phyloP scores from a whole-genome alignment of 2,797 vertebrate genomes.

The Tenualosa ilisha region DNA sequence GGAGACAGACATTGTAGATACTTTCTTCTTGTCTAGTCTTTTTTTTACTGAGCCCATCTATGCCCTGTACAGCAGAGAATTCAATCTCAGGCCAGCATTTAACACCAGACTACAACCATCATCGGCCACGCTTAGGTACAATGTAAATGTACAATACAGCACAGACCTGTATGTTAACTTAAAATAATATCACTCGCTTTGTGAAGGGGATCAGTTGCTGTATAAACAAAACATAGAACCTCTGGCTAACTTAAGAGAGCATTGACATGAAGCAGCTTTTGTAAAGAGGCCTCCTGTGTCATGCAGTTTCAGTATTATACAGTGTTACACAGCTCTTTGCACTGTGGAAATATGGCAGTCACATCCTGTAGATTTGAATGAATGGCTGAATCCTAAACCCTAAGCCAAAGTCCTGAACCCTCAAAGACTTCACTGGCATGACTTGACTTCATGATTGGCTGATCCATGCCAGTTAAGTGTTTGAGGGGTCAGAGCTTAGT shows the following conservation, averaged over 20 bases:
- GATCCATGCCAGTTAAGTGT: no score
- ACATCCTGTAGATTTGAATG: neutral
- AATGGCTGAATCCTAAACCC: neutral
- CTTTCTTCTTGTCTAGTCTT: conserved; percentile 8
- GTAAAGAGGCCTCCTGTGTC: neutral
- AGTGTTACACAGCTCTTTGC: neutral
- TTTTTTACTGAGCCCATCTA: neutral
- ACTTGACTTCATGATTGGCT: no score
- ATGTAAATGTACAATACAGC: neutral
- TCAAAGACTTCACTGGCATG: no score
- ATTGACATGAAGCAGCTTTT: neutral
- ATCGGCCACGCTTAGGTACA: neutral
- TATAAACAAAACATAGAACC: neutral
- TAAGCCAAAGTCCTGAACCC: no score
- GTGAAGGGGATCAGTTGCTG: neutral
- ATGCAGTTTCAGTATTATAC: neutral
- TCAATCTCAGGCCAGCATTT: neutral
- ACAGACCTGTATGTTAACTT: neutral
- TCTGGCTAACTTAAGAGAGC: neutral
- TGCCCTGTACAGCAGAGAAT: neutral
- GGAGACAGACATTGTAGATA: conserved; percentile 12
- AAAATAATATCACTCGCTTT: neutral
- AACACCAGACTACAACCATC: neutral
- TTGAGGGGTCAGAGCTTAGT: no score
- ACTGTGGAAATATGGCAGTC: conserved; percentile 11